phyloP scores from a whole-genome alignment of 30 jellyfish, hydroid and myxozoan genomes.

The Aurelia sp. region DNA sequence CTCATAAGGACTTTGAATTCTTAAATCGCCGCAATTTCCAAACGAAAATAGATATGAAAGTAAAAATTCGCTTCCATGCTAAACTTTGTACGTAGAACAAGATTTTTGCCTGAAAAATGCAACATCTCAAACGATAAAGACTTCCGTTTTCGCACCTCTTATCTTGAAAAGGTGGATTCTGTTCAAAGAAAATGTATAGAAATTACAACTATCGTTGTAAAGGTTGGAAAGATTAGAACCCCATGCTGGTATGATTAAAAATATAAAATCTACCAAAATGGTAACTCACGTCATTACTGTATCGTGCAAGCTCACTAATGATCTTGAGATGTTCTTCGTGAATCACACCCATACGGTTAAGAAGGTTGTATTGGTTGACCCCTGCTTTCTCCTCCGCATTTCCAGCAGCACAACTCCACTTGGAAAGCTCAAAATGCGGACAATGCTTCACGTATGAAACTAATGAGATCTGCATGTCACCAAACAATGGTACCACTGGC shows the following conservation, averaged over 20 bases:
- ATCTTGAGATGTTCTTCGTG: slow-evolving; percentile 94
- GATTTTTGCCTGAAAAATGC: no score
- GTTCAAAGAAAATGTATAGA: no score
- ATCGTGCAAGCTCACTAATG: slow-evolving; percentile 91
- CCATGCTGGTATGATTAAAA: not conserved
- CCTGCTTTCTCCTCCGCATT: slow-evolving; percentile 98
- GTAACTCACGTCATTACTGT: slow-evolving; percentile 84
- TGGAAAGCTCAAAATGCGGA: slow-evolving; percentile 88
- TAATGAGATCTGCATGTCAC: slow-evolving; percentile 97
- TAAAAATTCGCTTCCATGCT: no score
- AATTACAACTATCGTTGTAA: no score
- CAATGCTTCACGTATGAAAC: slow-evolving; percentile 85
- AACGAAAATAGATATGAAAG: no score
- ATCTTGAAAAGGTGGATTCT: no score
- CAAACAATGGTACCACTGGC: slow-evolving; percentile 97
- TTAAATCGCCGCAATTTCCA: no score
- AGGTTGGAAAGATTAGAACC: no score
- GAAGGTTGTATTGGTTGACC: slow-evolving; percentile 80
- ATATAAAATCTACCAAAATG: not conserved
- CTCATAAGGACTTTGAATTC: no score
- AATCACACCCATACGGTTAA: slow-evolving; percentile 81
- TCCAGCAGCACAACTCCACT: slow-evolving; percentile 97
- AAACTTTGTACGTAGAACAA: no score
- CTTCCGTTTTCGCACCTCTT: no score
- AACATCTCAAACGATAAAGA: no score